Evolutionary conservation across 64 coral and sea anemone genomes (phyloP).

Genomic region (Dendronephthya gigantea): DNA sequence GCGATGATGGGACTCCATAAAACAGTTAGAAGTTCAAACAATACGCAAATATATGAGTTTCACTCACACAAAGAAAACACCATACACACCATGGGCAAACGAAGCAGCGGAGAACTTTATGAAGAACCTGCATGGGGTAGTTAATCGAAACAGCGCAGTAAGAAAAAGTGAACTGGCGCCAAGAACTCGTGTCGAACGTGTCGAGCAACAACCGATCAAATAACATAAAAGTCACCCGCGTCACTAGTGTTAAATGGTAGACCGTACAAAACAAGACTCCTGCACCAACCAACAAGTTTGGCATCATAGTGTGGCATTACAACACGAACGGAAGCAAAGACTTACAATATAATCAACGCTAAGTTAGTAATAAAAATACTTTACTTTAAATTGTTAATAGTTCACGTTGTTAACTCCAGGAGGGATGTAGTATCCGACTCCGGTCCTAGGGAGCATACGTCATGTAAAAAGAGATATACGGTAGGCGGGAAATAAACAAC

Average conservation of each 20-base stretch:
- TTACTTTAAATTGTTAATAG: no score
- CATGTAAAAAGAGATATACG: no score
- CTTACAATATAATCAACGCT: no score
- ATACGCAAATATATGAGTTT: background rate
- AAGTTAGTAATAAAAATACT: no score
- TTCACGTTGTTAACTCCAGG: no score
- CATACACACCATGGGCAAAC: background rate
- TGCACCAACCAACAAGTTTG: background rate
- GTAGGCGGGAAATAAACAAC: no score
- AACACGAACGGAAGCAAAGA: no score
- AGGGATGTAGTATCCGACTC: no score
- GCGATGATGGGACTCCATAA: background rate
- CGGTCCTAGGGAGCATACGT: no score
- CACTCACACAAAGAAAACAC: background rate
- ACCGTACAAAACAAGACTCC: background rate
- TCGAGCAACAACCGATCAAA: background rate
- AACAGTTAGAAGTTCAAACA: background rate
- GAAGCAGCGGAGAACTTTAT: background rate
- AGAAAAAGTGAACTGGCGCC: background rate
- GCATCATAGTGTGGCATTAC: no score
- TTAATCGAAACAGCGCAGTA: background rate
- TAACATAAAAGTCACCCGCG: background rate
- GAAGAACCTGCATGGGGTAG: background rate
- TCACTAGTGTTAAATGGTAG: background rate
- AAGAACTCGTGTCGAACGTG: background rate